Percentiles rank a stretch among this genome's conserved stretches.
phyloP scores from a whole-genome alignment of 92 coral and sea anemone species.

The Siderastrea siderea region DNA sequence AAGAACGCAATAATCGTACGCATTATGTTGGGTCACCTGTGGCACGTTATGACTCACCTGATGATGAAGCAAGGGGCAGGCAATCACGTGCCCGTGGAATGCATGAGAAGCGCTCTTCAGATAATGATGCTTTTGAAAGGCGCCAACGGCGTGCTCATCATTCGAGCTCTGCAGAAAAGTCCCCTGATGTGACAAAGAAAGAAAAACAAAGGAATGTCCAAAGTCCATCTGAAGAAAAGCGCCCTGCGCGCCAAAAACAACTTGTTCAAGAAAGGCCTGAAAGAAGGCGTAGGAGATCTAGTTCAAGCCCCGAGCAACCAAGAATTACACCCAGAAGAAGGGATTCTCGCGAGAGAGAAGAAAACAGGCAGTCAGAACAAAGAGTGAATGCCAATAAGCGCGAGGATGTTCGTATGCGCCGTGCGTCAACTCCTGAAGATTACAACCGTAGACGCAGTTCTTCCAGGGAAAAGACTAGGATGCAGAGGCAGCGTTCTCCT shows the following conservation, averaged over 20 bases:
- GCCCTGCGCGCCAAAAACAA: not conserved
- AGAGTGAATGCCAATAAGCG: constrained; percentile 4
- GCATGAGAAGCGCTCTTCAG: not conserved
- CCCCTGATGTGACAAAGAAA: constrained; percentile 8
- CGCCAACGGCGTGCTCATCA: constrained; percentile 16
- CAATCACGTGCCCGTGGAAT: not conserved
- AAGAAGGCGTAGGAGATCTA: constrained; percentile 16
- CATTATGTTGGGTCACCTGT: constrained; percentile 2
- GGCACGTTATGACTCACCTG: constrained; percentile 7
- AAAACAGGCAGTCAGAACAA: not conserved
- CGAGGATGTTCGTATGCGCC: not conserved
- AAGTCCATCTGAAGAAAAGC: constrained; percentile 35
- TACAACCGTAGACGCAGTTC: constrained; percentile 31
- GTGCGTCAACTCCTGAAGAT: constrained; percentile 12
- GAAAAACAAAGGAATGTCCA: constrained; percentile 10
- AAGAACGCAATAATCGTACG: constrained; percentile 14
- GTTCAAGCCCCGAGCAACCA: constrained; percentile 34
- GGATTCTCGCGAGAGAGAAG: constrained; percentile 38
- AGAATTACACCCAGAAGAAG: not conserved
- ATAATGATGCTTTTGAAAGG: constrained; percentile 2
- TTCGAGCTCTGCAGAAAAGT: constrained; percentile 40
- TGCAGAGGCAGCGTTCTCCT: constrained; percentile 6
- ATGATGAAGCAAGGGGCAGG: not conserved
- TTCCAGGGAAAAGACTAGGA: constrained; percentile 24
- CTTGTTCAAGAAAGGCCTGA: not conserved